Conservation (phyloP, 2,888 invertebrate species). For the Unio pictorum region DNA sequence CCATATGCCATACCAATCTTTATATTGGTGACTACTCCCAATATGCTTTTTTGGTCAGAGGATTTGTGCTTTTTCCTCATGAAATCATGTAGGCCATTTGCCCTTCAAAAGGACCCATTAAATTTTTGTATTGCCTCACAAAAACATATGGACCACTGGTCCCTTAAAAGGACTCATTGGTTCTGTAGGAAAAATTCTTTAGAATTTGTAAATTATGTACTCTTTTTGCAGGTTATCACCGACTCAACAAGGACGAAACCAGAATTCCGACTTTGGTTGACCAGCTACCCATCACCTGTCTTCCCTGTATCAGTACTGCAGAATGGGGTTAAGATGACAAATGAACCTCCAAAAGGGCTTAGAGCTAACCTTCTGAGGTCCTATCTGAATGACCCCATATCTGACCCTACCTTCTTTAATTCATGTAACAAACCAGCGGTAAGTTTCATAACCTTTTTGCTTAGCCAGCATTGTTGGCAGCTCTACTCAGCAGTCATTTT, state of each 20-base stretch:
- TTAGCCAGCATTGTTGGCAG: too few relatives aligned
- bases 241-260: slow-evolving; percentile 60
- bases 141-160: too few relatives aligned
- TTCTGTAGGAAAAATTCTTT: not conserved
- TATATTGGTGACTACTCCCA: too few relatives aligned
- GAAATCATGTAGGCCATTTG: too few relatives aligned
- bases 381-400: slow-evolving; percentile 72
- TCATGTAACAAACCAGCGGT: slow-evolving; percentile 73
- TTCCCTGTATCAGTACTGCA: slow-evolving; percentile 72
- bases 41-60: too few relatives aligned
- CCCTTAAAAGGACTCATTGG: too few relatives aligned
- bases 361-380: slow-evolving; percentile 71
- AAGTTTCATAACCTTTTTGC: slow-evolving; percentile 8
- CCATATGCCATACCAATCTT: too few relatives aligned
- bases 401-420: slow-evolving; percentile 82
- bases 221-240: slow-evolving; percentile 59
- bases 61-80: too few relatives aligned
- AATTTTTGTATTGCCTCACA: too few relatives aligned
- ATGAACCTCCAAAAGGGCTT: slow-evolving; percentile 71
- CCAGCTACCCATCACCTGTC: slow-evolving; percentile 69
- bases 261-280: slow-evolving; percentile 70
- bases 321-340: slow-evolving; percentile 71
- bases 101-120: too few relatives aligned
- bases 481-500: too few relatives aligned
- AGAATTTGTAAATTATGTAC: not conserved